Base-by-base conservation (phyloP, 64 coral and sea anemone genomes). In the Platygyra sinensis region DNA sequence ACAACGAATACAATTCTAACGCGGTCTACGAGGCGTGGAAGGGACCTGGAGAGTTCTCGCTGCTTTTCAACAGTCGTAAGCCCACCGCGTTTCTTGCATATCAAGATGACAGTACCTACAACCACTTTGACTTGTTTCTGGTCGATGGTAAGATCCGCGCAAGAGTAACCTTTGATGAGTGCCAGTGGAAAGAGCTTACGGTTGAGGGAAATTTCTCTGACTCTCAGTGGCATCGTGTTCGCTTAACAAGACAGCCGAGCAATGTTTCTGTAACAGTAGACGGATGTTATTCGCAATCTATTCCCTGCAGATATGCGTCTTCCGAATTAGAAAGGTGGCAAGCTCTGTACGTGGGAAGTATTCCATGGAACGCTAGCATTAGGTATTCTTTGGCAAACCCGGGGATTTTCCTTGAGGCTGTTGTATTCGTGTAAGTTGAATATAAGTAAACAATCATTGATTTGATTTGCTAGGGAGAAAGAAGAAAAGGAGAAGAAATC, bases 151-250 rank as follows among this genome's bases (percentile, higher is more conserved):
- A 86, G 30, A 62, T 91, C 71, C 79, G 82, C 13, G 50, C 93
- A 86, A 79, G 91, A 19, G 60, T 91, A 19, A 82, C 72, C 20
- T 87, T 91, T 72, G 92, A 92, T 24, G 33, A 71, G 7, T 97
- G 95, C 67, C 38, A 7, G 36, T 62, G 30, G 1, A 62, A 30
- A 62, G 1, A 73, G 60, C 72, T 65, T 31, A 54, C 71, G 50
- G 82, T 97, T 12, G 6, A 94, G 14, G 95, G 95, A 1, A 86
- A 91, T 30, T 97, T 93, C 72, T 90, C 89, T 15, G 95, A 97
- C 55, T 77, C 73, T 20, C 10, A 17, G 4, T 97, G 95, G 95
- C 95, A 97, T 85, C 83, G 91, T 20, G 83, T 94, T 27, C 76
- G 72, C 10, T 78, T 97, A 25, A 32, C 62, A 20, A 83, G 88